Evolutionary conservation across 2,113 vertebrate genomes (phyloP), one percentile per base, ranked within the genome.

Genomic region (Amia ocellicauda): DNA sequence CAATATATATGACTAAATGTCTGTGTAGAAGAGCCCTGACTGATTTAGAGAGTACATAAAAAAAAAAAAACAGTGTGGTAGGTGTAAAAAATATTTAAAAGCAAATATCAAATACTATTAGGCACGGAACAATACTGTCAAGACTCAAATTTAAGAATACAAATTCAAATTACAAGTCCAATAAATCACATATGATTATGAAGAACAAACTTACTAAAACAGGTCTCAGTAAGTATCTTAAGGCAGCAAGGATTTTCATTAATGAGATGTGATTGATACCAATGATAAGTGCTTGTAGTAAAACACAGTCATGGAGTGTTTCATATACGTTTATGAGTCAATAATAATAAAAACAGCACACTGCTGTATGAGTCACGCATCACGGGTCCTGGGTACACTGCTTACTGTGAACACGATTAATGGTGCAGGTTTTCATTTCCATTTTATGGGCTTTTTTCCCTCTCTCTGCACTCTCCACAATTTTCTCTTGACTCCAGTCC

Each of bases 261-360:
- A 72, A 69, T 66, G 57, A 69, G 63, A 26, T 54, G 50, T 66
- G 69, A 69, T 66, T 60, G 60, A 67, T 70, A n/a, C 43, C 16
- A 3, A n/a, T 47, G 43, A 47, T 47, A 47, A 47, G 43, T n/a
- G 31, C 43, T 47, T 8, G 14, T n/a, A 55, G 19, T 49, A 26
- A 58, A 66, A 60, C 60, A 14, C 14, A 66, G 63, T 60, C 62
- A 64, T 54, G 69, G 60, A 57, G 66, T 65, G 41, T 57, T 65
- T 66, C 45, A n/a, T 26, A 66, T 63, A 57, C 50, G 52, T 56
- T 74, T 58, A 56, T 63, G 67, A 66, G 50, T 69, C 56, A 67
- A 62, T 49, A 55, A 63, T 51, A 65, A 67, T 70, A 74, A 62
- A 66, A 56, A 29, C 36, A 22, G n/a, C 43, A 47, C n/a, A 47